Conservation (phyloP, 2,888 invertebrate species). For the Xestoiulus laeticollis region DNA sequence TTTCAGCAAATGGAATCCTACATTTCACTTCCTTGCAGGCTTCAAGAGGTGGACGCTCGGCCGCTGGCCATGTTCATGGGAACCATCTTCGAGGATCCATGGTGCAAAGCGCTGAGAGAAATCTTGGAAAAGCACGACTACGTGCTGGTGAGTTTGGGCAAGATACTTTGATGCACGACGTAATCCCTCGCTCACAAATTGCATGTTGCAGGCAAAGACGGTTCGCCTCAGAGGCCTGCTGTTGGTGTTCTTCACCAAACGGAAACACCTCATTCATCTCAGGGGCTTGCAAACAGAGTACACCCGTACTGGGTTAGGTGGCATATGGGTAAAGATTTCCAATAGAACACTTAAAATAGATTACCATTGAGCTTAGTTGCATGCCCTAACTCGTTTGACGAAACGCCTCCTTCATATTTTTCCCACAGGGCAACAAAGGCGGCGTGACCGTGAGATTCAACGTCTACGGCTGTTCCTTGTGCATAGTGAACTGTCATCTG, state of each 20-base stretch:
- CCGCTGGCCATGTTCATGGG: constrained; percentile 85
- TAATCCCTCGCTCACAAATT: neutral
- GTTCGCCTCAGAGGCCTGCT: constrained; percentile 86
- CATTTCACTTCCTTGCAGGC: constrained; percentile 67
- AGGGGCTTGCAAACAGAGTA: constrained; percentile 86
- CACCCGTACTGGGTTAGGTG: constrained; percentile 89
- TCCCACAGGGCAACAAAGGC: constrained; percentile 90
- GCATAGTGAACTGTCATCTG: constrained; percentile 88
- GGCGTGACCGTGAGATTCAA: constrained; percentile 88
- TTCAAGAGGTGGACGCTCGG: constrained; percentile 90
- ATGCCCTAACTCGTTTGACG: no score
- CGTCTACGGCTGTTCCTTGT: constrained; percentile 86
- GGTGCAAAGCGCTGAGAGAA: constrained; percentile 78
- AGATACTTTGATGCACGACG: neutral
- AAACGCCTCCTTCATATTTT: neutral
- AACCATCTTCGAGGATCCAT: constrained; percentile 83
- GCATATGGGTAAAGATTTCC: constrained; percentile 81
- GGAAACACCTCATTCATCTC: constrained; percentile 81
- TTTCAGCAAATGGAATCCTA: neutral
- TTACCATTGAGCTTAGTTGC: no score
- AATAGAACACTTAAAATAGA: no score
- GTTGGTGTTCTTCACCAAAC: constrained; percentile 78
- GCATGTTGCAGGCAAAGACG: constrained; percentile 70
- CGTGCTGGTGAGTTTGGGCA: constrained; percentile 68
- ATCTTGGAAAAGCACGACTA: constrained; percentile 75